phyloP scores from a whole-genome alignment of 2,888 invertebrate species.

The Lycocerus yunnanus region DNA sequence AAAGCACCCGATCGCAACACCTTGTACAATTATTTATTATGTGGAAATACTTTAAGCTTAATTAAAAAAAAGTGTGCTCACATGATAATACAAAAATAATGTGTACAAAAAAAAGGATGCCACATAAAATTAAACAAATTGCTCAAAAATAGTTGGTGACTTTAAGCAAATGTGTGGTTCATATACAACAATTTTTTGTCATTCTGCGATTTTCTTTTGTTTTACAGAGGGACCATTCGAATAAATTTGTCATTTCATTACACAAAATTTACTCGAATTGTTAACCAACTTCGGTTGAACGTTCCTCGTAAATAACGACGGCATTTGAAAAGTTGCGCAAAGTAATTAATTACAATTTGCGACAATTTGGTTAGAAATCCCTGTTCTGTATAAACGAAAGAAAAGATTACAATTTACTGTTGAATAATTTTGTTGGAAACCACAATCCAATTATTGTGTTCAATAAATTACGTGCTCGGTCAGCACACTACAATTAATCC shows the following conservation, averaged over 20 bases:
- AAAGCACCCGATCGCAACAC: background rate
- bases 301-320: background rate
- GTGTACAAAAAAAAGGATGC: background rate
- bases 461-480: background rate
- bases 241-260: background rate
- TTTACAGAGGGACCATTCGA: background rate
- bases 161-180: constrained; percentile 14
- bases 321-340: background rate
- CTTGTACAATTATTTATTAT: background rate
- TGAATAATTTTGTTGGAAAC: constrained; percentile 1
- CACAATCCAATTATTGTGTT: background rate
- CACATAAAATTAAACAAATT: constrained; percentile 1
- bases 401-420: background rate
- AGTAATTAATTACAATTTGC: background rate
- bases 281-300: background rate
- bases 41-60: constrained; percentile 16
- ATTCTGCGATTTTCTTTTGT: background rate
- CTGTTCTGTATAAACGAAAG: background rate
- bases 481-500: background rate
- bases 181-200: constrained; percentile 10
- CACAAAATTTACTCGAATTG: background rate
- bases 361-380: background rate
- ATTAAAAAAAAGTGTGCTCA: background rate
- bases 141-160: background rate
- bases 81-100: background rate